Evolutionary conservation across 2,888 invertebrate species (phyloP), one percentile per base, ranked within the genome.

Genomic region (Molanna angustata): DNA sequence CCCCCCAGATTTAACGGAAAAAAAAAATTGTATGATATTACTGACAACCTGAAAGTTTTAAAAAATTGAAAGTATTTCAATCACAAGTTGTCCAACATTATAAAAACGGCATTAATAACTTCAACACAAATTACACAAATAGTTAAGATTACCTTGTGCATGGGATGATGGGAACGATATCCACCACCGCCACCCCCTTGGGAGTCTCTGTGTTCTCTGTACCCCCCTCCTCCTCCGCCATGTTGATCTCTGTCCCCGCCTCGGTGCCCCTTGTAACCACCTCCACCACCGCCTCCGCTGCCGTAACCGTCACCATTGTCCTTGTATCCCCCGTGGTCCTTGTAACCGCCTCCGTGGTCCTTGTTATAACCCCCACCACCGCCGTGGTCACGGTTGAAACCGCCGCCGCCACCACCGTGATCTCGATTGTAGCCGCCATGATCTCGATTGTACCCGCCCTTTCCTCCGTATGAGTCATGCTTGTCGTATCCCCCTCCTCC

Each of bases 201-300:
- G 32, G 54, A 52, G n/a, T 57, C 57, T 35, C 55, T 52, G 42
- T 56, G 52, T n/a, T 53, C 58, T 18, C 60, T 52, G 68, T 65
- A 66, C n/a, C 48, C 56, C 19, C 69, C 71, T 35, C 75, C 74
- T 35, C 74, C 78, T 4, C 75, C 72, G 41, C 74, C 78, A 40
- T 69, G 68, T 21, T 66, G 70, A 51, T 74, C 68, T 0, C 71
- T 59, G 0, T 49, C 50, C 2, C 68, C 69, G 2, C 67, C 69
- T 4, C 63, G 52, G 47, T 64, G 68, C 4, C 63, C 67, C 9
- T 59, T 46, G 33, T 46, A 50, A 73, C 51, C 72, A 73, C 47
- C 73, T 77, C 22, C 47, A 32, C 45, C 53, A 27, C 43, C 40
- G 3, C 49, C 39, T n/a, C 45, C 51, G n/a, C 35, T 41, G 35